Conservation (phyloP, 2,113 vertebrate genomes). For the Numida meleagris region DNA sequence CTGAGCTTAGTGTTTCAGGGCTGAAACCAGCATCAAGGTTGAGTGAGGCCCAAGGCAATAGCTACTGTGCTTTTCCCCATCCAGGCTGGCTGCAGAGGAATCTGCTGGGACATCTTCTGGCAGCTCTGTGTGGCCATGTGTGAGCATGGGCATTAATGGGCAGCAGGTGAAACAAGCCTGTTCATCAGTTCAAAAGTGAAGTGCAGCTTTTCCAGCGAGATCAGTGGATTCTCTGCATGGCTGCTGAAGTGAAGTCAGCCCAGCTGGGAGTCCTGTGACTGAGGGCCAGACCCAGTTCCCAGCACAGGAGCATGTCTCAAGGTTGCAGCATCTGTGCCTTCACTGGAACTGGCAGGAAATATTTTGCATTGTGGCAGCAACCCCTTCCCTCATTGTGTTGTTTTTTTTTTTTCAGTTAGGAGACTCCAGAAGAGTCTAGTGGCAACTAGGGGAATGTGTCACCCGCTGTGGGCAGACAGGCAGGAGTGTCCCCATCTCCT, state of each 20-base stretch:
- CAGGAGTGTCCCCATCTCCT: neutral
- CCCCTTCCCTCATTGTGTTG: neutral
- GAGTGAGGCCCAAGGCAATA: neutral
- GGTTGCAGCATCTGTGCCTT: accelerated
- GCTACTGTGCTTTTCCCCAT: neutral
- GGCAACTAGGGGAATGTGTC: neutral
- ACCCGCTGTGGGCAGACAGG: neutral
- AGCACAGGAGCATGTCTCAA: neutral
- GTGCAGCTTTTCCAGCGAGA: neutral
- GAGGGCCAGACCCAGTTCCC: neutral
- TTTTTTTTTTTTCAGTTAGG: neutral
- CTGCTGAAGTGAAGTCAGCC: neutral
- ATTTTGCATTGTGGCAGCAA: neutral
- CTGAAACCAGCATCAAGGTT: neutral
- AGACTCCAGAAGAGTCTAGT: neutral
- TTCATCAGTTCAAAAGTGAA: neutral
- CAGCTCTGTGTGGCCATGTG: neutral
- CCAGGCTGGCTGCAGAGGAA: neutral
- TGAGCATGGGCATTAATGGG: neutral
- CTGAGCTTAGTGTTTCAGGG: neutral
- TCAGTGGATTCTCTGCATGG: neutral
- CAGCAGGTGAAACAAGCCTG: neutral
- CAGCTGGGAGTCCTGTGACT: neutral
- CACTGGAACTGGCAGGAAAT: neutral
- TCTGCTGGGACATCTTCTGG: neutral